phyloP scores from a whole-genome alignment of 2,797 vertebrate species.

The Streptopelia turtur region DNA sequence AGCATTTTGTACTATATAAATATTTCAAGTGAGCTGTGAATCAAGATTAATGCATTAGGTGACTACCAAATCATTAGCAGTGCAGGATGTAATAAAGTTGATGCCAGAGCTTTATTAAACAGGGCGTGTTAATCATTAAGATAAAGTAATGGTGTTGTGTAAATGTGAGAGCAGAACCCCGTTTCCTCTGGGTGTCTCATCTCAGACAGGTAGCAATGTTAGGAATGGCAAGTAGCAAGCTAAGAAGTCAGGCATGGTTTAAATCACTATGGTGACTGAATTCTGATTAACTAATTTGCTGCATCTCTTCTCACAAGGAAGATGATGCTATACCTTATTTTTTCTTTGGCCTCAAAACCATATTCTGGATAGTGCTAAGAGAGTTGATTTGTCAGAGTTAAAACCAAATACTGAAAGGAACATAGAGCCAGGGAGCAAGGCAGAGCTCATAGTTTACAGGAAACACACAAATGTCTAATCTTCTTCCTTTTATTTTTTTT shows the following conservation, averaged over 20 bases:
- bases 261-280: neutral
- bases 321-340: neutral
- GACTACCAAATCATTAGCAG: constrained; percentile 45
- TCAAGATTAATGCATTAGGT: neutral
- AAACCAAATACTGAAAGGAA: neutral
- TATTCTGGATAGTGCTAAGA: neutral
- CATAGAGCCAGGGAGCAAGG: neutral
- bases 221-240: neutral
- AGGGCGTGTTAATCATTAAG: constrained; percentile 40
- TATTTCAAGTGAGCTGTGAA: neutral
- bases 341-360: neutral
- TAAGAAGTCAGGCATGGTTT: neutral
- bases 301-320: neutral
- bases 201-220: neutral
- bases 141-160: constrained; percentile 12
- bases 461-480: neutral
- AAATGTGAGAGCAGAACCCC: constrained; percentile 26
- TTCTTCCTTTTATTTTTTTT: neutral
- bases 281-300: constrained; percentile 7
- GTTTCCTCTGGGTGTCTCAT: neutral
- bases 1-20: neutral
- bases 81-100: constrained; percentile 51
- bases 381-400: neutral
- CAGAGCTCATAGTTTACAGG: neutral
- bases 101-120: constrained; percentile 48